Percentiles rank a stretch among this genome's conserved stretches.
These are phyloP conservation scores for Metallyticus violacea DNA, from an alignment of 2,888 invertebrate species.

Conservation along the genomic window DNA sequence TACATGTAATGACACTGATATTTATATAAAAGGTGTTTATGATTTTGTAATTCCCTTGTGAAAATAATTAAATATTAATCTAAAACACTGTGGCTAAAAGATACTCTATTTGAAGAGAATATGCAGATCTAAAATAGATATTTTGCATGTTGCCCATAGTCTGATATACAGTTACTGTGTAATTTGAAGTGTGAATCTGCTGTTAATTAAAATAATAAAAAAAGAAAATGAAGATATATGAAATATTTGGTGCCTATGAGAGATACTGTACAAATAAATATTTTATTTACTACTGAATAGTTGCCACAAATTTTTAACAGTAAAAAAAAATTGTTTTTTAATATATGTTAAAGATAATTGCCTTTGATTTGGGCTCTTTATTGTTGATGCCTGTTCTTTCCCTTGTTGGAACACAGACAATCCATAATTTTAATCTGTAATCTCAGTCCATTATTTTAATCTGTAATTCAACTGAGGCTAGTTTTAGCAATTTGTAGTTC, in stretches of 20 bases:
- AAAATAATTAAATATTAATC: not conserved
- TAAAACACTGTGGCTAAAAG: not conserved
- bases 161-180: not conserved
- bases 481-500: not conserved
- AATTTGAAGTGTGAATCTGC: not conserved
- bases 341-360: not conserved
- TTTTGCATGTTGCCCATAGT: not conserved
- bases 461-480: too few relatives aligned
- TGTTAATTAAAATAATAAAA: too few relatives aligned
- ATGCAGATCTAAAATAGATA: not conserved
- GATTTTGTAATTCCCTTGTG: not conserved
- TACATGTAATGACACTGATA: not conserved
- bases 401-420: not conserved
- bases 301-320: not conserved
- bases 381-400: not conserved
- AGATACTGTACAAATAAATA: not conserved
- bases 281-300: too few relatives aligned
- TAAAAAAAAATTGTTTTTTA: not conserved
- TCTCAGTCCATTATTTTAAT: too few relatives aligned
- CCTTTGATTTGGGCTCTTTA: not conserved
- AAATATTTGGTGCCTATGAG: not conserved
- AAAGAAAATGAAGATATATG: too few relatives aligned
- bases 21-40: not conserved
- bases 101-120: not conserved
- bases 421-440: not conserved